phyloP scores from a whole-genome alignment of 2,888 invertebrate species.

The Patella depressa region DNA sequence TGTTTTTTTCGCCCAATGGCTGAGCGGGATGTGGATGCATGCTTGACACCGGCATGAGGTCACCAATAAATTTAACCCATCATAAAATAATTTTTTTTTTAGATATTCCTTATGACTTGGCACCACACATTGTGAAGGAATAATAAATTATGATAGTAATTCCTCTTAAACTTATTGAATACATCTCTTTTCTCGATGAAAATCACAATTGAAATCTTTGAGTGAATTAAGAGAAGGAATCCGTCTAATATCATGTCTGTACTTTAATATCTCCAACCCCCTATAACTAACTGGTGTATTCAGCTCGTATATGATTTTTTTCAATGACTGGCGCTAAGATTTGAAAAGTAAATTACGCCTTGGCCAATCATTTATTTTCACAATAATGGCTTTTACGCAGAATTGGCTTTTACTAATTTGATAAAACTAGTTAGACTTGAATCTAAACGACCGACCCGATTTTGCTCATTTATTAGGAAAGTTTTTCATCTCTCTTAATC shows the following conservation, averaged over 20 bases:
- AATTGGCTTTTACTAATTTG: slow-evolving; percentile 7
- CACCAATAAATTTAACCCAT: too few relatives aligned
- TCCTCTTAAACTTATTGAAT: too few relatives aligned
- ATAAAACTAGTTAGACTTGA: not conserved
- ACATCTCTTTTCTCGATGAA: too few relatives aligned
- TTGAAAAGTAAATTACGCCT: slow-evolving; percentile 9
- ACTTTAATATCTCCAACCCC: too few relatives aligned
- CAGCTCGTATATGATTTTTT: not conserved
- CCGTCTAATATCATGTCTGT: too few relatives aligned
- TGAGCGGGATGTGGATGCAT: not conserved
- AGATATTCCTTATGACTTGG: too few relatives aligned
- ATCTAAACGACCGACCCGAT: slow-evolving; percentile 2
- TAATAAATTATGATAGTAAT: too few relatives aligned
- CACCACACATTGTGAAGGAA: too few relatives aligned
- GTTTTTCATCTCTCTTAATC: slow-evolving; percentile 10
- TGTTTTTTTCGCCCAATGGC: not conserved
- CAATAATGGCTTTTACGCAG: not conserved
- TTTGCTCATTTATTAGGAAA: slow-evolving; percentile 11
- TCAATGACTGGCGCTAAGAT: not conserved
- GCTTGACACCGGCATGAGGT: not conserved
- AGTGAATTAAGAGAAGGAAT: too few relatives aligned
- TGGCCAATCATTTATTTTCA: not conserved
- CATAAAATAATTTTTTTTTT: too few relatives aligned
- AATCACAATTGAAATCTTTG: too few relatives aligned
- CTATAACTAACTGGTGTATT: too few relatives aligned